Base-by-base conservation (phyloP, 2,113 vertebrate genomes). In the Alethe castanea region DNA sequence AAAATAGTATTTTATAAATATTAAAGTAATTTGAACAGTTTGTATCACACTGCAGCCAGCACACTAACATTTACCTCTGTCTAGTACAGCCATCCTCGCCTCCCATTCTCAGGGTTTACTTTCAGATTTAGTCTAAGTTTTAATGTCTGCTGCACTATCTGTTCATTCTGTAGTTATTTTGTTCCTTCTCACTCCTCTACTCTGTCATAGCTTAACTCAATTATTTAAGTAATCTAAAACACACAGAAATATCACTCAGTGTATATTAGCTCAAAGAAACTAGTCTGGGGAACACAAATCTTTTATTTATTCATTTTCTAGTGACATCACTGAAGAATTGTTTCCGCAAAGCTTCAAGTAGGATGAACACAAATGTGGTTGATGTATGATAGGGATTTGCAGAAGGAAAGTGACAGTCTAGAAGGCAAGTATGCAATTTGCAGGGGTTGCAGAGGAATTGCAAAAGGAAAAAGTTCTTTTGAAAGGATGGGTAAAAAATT, bases 201-300 rank as follows among this genome's bases (percentile, higher is more conserved):
- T 73, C 10, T 60, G 31, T 47, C 47, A 48, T 53, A 92, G n/a
- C 71, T 95, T 90, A 82, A 81, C 20, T 26, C 61, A 83, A 80
- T 93, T 86, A 94, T 78, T 92, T 92, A 91, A 77, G n/a, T 64
- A 78, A 86, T 56, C 45, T 95, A 84, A 93, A 96, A 81, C 61
- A 90, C 50, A 91, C 78, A 91, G 72, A 96, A 93, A 60, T 73
- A 65, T 71, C 26, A 78, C 72, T 88, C 0, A 0, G 38, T 82
- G 50, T 67, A 36, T 76, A 61, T 54, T 59, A 94, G 60, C n/a
- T 62, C 40, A 67, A 88, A 95, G 36, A 92, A 74, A 84, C 28
- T 31, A 72, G 45, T 47, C n/a, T 84, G 82, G 48, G 45, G 53
- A 60, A 81, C 64, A 91, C 18, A 66, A 61, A 86, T 29, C 42